Conservation (phyloP, 2,888 invertebrate genomes). For the Toxonevra muliebris region DNA sequence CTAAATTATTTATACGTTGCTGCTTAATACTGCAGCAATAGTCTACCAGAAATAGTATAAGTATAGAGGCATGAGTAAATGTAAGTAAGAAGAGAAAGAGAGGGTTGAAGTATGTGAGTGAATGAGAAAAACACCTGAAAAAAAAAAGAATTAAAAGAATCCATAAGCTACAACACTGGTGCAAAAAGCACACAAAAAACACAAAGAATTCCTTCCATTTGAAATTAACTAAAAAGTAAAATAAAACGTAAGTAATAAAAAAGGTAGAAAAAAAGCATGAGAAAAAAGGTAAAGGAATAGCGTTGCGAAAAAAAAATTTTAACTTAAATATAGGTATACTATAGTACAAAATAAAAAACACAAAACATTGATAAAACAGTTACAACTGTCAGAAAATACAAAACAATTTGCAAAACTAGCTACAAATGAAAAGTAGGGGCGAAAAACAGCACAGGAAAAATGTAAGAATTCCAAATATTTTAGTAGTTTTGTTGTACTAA, state of each 20-base stretch:
- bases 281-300: too few species aligned
- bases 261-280: neutral
- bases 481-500: slow-evolving; percentile 1
- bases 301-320: too few species aligned
- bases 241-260: slow-evolving; percentile 26
- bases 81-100: slow-evolving; percentile 1
- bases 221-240: neutral
- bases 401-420: neutral
- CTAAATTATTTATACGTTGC: slow-evolving; percentile 49
- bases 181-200: too few species aligned
- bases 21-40: slow-evolving; percentile 43
- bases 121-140: neutral
- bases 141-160: slow-evolving; percentile 45
- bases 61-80: neutral
- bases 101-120: too few species aligned
- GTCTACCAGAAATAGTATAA: slow-evolving; percentile 42
- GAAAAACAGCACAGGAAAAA: neutral
- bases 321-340: too few species aligned
- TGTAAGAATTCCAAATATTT: slow-evolving; percentile 22
- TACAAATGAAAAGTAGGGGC: slow-evolving; percentile 5
- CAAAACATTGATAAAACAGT: neutral
- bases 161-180: slow-evolving; percentile 39
- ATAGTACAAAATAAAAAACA: too few species aligned
- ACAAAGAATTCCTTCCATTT: too few species aligned
- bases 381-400: slow-evolving; percentile 4